These are phyloP conservation scores for Mustela nigripes DNA, from an alignment of 2,113 vertebrate species.

Conservation along the genomic window DNA sequence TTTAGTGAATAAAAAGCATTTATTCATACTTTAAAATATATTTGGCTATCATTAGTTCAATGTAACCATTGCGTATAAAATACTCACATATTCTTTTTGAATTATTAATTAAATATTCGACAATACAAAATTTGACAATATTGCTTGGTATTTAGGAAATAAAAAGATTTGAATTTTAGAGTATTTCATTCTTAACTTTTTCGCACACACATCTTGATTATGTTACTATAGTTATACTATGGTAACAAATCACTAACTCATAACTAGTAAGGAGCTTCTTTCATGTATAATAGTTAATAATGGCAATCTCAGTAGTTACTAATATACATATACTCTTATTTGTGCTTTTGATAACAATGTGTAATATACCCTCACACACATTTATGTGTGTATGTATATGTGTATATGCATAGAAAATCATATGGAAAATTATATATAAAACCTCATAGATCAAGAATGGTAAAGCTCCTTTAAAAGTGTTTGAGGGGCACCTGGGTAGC, in stretches of 20 bases:
- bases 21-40: background rate
- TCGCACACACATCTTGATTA: background rate
- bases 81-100: background rate
- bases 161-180: background rate
- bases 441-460: background rate
- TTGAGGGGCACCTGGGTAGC: background rate
- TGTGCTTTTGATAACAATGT: background rate
- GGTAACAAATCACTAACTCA: background rate
- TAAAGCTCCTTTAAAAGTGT: background rate
- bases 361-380: background rate
- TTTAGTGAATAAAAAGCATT: background rate
- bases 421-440: background rate
- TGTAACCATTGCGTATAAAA: background rate
- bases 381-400: background rate
- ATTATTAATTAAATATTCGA: background rate
- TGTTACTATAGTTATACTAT: background rate
- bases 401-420: background rate
- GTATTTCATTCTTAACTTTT: background rate
- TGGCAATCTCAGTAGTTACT: background rate
- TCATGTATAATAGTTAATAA: background rate
- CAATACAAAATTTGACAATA: background rate
- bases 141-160: background rate
- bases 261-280: background rate
- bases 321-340: background rate
- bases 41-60: background rate